These are phyloP conservation scores for Drosophila suboccidentalis DNA, from an alignment of 2,888 invertebrate genomes.

Conservation along the genomic window DNA sequence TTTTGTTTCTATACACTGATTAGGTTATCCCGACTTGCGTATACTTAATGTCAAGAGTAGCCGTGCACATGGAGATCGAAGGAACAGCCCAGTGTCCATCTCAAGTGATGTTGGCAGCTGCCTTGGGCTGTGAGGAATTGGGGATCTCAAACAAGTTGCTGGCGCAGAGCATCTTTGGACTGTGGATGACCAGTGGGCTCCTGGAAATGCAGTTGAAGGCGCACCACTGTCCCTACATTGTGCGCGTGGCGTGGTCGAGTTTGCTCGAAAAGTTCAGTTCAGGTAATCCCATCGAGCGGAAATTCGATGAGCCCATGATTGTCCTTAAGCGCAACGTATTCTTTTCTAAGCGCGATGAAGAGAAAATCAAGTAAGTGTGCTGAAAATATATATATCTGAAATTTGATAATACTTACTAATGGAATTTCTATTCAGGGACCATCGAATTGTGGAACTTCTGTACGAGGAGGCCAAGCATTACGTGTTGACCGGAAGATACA, in stretches of 20 bases:
- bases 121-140: constrained; percentile 91
- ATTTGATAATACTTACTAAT: not conserved
- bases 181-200: constrained; percentile 97
- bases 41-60: constrained; percentile 93
- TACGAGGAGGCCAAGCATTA: constrained; percentile 95
- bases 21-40: constrained; percentile 89
- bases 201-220: constrained; percentile 97
- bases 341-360: constrained; percentile 93
- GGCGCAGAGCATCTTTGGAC: constrained; percentile 94
- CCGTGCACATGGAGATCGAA: constrained; percentile 94
- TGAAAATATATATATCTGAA: no score
- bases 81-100: constrained; percentile 90
- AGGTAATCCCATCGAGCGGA: constrained; percentile 90
- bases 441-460: constrained; percentile 92
- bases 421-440: constrained; percentile 87
- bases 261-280: constrained; percentile 92
- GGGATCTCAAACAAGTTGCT: constrained; percentile 91
- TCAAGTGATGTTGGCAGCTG: constrained; percentile 87
- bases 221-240: constrained; percentile 93
- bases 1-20: not conserved
- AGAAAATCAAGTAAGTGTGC: constrained; percentile 91
- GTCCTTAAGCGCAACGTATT: constrained; percentile 96
- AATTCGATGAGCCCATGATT: constrained; percentile 94
- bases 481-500: constrained; percentile 95
- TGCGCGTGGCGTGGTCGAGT: constrained; percentile 94